A percentile compares a stretch with the other conserved stretches of the same genome.
These are phyloP conservation scores for Hippocampus barbouri DNA, from an alignment of 2,113 vertebrate species.

Conservation along the genomic window DNA sequence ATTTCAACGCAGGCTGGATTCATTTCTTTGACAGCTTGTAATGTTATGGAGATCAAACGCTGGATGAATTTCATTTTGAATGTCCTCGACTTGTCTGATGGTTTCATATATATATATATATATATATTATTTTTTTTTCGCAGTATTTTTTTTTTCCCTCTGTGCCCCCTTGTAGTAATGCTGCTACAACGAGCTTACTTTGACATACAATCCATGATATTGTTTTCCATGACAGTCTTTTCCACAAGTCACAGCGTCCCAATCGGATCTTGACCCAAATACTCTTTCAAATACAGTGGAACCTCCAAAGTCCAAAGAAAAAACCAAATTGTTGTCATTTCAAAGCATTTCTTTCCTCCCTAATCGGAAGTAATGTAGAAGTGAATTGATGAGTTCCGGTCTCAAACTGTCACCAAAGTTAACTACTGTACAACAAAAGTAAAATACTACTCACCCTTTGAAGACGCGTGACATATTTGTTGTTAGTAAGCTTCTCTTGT, in stretches of 20 bases:
- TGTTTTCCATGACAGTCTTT: not conserved
- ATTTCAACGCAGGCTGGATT: conserved; percentile 40
- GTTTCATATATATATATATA: conserved; percentile 26
- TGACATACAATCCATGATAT: not conserved
- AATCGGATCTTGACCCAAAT: not conserved
- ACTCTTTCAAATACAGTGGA: not conserved
- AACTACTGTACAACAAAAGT: too few species aligned
- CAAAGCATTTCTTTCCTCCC: not conserved
- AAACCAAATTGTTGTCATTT: not conserved
- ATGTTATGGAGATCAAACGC: conserved; percentile 51
- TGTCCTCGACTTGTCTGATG: conserved; percentile 53
- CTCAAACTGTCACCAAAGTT: too few species aligned
- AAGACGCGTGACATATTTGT: too few species aligned
- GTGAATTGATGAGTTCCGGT: too few species aligned
- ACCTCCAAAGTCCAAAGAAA: conserved; percentile 1
- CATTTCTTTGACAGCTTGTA: conserved; percentile 43
- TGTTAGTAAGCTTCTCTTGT: too few species aligned
- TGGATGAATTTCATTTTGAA: conserved; percentile 48
- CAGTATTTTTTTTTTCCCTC: too few species aligned
- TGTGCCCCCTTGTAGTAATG: not conserved
- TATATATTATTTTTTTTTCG: too few species aligned
- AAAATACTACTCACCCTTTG: too few species aligned
- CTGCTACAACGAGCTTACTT: not conserved
- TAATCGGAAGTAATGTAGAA: too few species aligned
- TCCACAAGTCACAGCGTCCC: not conserved